These are phyloP conservation scores for Phenganax marumi DNA, from an alignment of 92 coral and sea anemone species.

Conservation along the genomic window DNA sequence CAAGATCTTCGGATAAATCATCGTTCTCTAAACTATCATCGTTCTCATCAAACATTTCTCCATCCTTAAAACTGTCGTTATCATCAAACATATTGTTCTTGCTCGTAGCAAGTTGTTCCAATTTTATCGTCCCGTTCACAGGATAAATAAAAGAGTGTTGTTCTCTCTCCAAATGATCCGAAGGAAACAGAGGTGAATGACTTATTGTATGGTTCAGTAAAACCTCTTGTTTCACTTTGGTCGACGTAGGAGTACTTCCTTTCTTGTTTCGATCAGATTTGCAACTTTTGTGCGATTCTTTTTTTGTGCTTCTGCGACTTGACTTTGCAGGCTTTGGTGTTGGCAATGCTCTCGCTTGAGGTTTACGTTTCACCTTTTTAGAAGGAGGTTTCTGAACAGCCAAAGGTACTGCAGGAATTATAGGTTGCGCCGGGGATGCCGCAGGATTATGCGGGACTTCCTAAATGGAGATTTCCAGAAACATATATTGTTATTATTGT, in stretches of 20 bases:
- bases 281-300: constrained; percentile 49
- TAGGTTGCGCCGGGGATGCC: constrained; percentile 60
- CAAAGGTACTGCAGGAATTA: neutral
- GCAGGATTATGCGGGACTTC: constrained; percentile 71
- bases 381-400: constrained; percentile 64
- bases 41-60: constrained; percentile 25
- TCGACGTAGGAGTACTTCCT: constrained; percentile 59
- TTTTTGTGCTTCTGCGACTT: constrained; percentile 15
- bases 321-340: constrained; percentile 47
- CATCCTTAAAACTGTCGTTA: constrained; percentile 25
- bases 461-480: constrained; percentile 55
- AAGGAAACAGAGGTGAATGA: constrained; percentile 63
- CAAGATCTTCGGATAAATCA: constrained; percentile 35
- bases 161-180: constrained; percentile 63
- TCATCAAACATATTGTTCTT: constrained; percentile 32
- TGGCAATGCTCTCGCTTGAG: constrained; percentile 71
- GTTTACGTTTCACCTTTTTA: constrained; percentile 84
- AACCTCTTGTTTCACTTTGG: constrained; percentile 53
- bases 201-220: neutral
- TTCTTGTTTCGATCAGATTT: constrained; percentile 70
- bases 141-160: constrained; percentile 48
- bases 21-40: constrained; percentile 37
- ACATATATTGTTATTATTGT: neutral
- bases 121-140: constrained; percentile 65
- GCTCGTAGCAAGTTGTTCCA: constrained; percentile 60